Conservation (phyloP, 2,113 vertebrate genomes). For the Octodon degus region DNA sequence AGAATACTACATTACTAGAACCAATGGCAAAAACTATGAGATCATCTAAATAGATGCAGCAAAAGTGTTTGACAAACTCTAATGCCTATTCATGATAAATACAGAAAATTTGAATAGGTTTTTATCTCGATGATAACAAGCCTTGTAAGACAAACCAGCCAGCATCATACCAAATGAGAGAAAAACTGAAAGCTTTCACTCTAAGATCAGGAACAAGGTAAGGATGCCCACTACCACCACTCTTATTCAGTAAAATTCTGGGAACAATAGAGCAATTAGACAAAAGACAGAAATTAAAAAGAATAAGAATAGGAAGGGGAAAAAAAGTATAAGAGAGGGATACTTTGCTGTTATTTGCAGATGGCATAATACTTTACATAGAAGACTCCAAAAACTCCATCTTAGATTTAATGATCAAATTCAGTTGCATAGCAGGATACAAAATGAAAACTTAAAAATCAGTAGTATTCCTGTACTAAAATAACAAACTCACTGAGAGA, state of each 20-base stretch:
- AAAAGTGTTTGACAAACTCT: neutral
- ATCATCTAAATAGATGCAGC: neutral
- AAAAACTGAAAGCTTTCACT: neutral
- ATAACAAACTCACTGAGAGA: neutral
- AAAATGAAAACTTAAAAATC: neutral
- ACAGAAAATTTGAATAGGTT: neutral
- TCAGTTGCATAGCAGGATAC: neutral
- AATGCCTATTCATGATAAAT: neutral
- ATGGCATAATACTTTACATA: neutral
- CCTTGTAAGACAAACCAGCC: neutral
- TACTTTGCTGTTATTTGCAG: neutral
- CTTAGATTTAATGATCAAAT: neutral
- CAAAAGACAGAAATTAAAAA: neutral
- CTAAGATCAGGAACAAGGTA: neutral
- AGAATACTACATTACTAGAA: neutral
- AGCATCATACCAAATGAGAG: neutral
- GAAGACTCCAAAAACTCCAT: neutral
- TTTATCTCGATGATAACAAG: neutral
- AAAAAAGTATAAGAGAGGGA: neutral
- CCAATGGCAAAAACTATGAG: neutral
- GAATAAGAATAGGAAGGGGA: neutral
- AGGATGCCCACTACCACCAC: neutral
- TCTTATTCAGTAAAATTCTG: neutral
- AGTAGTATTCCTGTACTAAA: neutral
- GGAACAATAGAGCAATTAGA: neutral